phyloP scores from a whole-genome alignment of 64 coral and sea anemone genomes.

The Hydrozoanthus tunicans region DNA sequence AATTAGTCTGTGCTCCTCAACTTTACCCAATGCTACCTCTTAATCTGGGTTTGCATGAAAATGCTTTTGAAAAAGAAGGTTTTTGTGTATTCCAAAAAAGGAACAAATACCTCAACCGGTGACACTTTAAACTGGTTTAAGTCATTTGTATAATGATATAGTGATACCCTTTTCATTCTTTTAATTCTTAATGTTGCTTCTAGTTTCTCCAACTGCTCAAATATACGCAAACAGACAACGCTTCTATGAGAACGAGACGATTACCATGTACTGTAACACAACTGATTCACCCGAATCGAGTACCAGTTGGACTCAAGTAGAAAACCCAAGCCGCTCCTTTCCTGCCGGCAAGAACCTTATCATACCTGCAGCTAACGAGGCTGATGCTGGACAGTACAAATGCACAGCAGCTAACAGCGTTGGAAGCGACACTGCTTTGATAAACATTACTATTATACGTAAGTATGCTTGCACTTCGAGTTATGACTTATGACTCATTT shows the following conservation, averaged over 20 bases:
- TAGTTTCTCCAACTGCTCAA: slow-evolving; percentile 19
- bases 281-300: slow-evolving; percentile 3
- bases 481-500: too few species aligned
- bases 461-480: neutral
- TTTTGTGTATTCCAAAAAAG: too few species aligned
- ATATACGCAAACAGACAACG: neutral
- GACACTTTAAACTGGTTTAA: too few species aligned
- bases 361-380: neutral
- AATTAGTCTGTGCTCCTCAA: too few species aligned
- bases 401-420: neutral
- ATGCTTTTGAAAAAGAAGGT: too few species aligned
- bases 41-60: too few species aligned
- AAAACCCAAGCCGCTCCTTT: neutral
- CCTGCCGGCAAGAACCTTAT: neutral
- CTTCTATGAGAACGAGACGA: slow-evolving; percentile 15
- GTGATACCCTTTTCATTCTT: too few species aligned
- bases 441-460: slow-evolving; percentile 19
- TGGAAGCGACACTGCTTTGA: neutral
- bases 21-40: too few species aligned
- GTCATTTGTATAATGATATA: too few species aligned
- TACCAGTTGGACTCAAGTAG: slow-evolving; percentile 25
- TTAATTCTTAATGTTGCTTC: neutral
- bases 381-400: slow-evolving; percentile 5
- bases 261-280: slow-evolving; percentile 24
- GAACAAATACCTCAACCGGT: too few species aligned